Percentiles rank a stretch among this genome's conserved stretches.
phyloP scores from a whole-genome alignment of 2,888 invertebrate species.

The Dinocampus coccinellae region DNA sequence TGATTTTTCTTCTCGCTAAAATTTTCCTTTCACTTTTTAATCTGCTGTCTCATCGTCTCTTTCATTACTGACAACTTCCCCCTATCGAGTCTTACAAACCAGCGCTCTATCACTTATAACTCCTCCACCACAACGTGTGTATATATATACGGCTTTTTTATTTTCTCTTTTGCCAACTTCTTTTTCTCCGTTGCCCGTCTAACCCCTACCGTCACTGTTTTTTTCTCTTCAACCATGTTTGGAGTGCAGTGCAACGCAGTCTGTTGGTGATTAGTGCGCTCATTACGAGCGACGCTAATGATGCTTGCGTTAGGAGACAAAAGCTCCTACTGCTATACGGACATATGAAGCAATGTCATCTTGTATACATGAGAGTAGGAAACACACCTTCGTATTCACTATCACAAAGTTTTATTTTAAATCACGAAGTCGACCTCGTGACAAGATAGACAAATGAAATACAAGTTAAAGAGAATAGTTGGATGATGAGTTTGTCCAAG shows the following conservation, averaged over 20 bases:
- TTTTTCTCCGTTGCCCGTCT: conserved; percentile 38
- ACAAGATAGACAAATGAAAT: conserved; percentile 20
- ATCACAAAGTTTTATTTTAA: conserved; percentile 24
- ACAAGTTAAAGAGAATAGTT: conserved; percentile 4
- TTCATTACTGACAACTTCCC: conserved; percentile 13
- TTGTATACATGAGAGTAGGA: conserved; percentile 36
- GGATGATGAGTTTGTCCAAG: neutral
- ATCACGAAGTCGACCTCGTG: conserved; percentile 37
- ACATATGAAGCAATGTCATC: conserved; percentile 27
- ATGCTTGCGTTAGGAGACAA: conserved; percentile 55
- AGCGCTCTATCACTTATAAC: conserved; percentile 30
- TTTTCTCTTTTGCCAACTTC: conserved; percentile 41
- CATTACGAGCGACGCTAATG: conserved; percentile 67
- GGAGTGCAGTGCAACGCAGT: conserved; percentile 48
- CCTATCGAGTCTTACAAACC: conserved; percentile 1
- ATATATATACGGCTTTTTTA: conserved; percentile 31
- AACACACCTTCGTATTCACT: conserved; percentile 24
- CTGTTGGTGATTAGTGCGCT: conserved; percentile 67
- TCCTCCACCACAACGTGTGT: conserved; percentile 15
- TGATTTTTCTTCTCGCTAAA: neutral
- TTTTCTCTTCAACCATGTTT: conserved; percentile 28
- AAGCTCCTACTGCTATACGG: conserved; percentile 39
- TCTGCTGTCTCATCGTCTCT: neutral
- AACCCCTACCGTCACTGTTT: conserved; percentile 29
- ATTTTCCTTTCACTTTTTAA: neutral